phyloP scores from a whole-genome alignment of 2,797 vertebrate genomes.

The Clamator glandarius region DNA sequence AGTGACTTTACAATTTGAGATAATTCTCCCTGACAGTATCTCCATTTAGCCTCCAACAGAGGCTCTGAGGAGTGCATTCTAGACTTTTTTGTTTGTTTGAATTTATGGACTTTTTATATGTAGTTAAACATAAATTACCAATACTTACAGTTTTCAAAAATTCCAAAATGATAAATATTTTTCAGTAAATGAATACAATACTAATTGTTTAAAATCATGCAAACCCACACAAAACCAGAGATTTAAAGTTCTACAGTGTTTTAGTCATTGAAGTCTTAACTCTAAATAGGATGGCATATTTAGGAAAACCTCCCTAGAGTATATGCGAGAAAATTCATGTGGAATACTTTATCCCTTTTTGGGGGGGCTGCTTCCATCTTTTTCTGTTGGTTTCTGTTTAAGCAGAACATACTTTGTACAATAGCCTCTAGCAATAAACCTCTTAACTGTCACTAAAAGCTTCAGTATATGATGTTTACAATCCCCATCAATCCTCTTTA shows the following conservation, averaged over 20 bases:
- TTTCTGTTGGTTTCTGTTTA: constrained; percentile 18
- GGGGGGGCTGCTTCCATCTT: neutral
- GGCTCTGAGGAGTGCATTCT: neutral
- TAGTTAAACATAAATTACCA: neutral
- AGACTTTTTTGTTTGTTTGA: neutral
- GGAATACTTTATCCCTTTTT: neutral
- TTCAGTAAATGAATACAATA: neutral
- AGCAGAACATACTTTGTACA: neutral
- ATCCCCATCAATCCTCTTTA: constrained; percentile 15
- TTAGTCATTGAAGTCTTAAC: neutral
- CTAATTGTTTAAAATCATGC: neutral
- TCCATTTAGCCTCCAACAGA: neutral
- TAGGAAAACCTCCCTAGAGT: neutral
- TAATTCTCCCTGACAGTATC: neutral
- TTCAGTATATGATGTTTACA: constrained; percentile 22
- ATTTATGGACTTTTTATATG: neutral
- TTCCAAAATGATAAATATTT: neutral
- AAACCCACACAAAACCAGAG: neutral
- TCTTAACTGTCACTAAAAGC: constrained; percentile 23
- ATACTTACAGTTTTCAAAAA: neutral
- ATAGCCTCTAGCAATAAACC: constrained; percentile 24
- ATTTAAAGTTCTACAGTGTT: neutral
- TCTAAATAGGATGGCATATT: neutral
- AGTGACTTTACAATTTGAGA: neutral
- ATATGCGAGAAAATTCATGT: neutral